Base-by-base conservation (phyloP, 2,888 invertebrate genomes). In the Pimpla rufipes region DNA sequence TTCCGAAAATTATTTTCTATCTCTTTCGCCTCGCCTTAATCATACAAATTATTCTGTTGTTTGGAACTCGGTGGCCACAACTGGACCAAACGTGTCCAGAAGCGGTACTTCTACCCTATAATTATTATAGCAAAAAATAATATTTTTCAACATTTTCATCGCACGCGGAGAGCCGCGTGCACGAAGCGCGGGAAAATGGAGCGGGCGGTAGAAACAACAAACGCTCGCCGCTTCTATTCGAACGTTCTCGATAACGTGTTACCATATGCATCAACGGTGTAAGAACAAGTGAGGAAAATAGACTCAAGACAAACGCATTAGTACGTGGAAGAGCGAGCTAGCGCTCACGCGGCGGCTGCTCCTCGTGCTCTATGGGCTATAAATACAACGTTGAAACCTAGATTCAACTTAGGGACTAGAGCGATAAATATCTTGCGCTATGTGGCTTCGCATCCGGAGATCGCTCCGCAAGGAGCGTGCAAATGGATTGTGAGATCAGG, bases 301-400 rank as follows among this genome's bases (percentile, higher is more conserved):
- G 76, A 71, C 66, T 76, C 57, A 55, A 79, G 67, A 62, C 67
- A 76, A 81, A 73, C 57, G 71, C 40, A 57, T 70, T 57, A 57
- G 76, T 70, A 76, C 81, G 71, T 74, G 50, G 73, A 82, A 82
- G 70, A 74, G 70, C 62, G 45, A 47, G 64, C 37, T 23, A 16
- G 40, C 16, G 52, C 35, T 50, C 47, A 37, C 64, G 47, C 18
- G 40, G 21, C 21, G 16, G 35, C 13, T 11, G 40, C 21, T 52
- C 16, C 52, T 55, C 66, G 55, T 50, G 4, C n/a, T 13, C 79
- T 66, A 70, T 64, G 57, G 71, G 55, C 71, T 83, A 83, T 83
- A 83, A 83, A 83, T 83, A 83, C 78, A 70, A 62, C 75, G 79
- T 74, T 21, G 74, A 64, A 82, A 57, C 74, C 82, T 68, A 75